A percentile compares a stretch with the other conserved stretches of the same genome.
Conservation (phyloP, 2,797 vertebrate genomes). For the Tenualosa ilisha region DNA sequence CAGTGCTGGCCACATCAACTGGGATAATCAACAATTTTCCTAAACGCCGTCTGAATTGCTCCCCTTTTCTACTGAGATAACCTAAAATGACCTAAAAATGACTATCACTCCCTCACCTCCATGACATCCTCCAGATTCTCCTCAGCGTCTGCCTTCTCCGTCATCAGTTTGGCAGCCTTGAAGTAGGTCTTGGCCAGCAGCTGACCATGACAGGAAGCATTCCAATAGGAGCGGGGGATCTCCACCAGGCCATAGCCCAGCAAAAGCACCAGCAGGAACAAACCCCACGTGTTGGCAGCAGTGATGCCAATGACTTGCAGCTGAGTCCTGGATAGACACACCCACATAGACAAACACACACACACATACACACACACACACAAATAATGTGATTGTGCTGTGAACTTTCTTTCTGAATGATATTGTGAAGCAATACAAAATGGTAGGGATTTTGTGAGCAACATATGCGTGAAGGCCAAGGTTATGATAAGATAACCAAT, state of each 20-base stretch:
- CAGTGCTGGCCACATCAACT: no score
- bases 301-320: conserved; percentile 91
- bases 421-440: not conserved
- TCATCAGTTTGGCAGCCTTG: conserved; percentile 88
- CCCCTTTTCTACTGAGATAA: no score
- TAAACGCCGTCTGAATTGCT: no score
- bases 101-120: conserved; percentile 74
- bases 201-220: conserved; percentile 82
- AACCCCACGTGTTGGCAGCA: conserved; percentile 93
- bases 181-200: conserved; percentile 90
- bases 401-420: not conserved
- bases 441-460: not conserved
- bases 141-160: conserved; percentile 87
- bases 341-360: not conserved
- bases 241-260: conserved; percentile 93
- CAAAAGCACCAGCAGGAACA: conserved; percentile 91
- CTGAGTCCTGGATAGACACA: conserved; percentile 73
- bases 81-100: no score
- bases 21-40: no score
- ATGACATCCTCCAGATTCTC: conserved; percentile 90
- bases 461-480: not conserved
- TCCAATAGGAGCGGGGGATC: conserved; percentile 92
- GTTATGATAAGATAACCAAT: not conserved
- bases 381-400: not conserved
- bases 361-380: not conserved